Percentiles rank a stretch among this genome's conserved stretches.
These are phyloP conservation scores for Solen grandis DNA, from an alignment of 1,140 invertebrate species.

Conservation along the genomic window DNA sequence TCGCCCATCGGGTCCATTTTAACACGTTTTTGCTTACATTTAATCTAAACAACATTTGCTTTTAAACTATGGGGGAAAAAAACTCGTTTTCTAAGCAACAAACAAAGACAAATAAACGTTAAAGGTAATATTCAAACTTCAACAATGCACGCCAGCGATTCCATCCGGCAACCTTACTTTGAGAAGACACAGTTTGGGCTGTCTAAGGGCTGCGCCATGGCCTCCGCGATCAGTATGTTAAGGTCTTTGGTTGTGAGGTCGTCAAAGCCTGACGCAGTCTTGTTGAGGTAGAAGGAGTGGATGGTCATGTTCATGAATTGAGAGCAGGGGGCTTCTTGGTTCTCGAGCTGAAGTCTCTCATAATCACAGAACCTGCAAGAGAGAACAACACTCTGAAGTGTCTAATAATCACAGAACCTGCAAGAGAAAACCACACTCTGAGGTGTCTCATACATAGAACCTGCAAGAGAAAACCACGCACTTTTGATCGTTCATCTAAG, in stretches of 20 bases:
- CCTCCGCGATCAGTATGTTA: background rate
- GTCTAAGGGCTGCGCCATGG: background rate
- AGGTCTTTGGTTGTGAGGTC: background rate
- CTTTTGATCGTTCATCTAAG: background rate
- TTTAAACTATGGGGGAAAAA: background rate
- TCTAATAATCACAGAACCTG: background rate
- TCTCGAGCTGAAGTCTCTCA: background rate
- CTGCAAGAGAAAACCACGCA: background rate
- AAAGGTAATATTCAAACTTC: background rate
- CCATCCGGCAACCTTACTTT: background rate
- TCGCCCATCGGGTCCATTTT: background rate
- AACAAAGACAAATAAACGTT: background rate
- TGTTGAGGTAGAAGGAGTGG: background rate
- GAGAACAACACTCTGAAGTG: background rate
- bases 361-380: constrained; percentile 8
- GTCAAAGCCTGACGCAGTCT: constrained; percentile 1
- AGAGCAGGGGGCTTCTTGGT: background rate
- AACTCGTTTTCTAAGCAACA: background rate
- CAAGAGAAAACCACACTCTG: background rate
- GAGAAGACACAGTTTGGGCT: constrained; percentile 23
- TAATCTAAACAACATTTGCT: background rate
- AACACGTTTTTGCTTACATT: background rate
- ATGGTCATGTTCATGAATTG: background rate
- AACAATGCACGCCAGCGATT: background rate
- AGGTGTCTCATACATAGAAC: background rate